Conservation (phyloP, 2,797 vertebrate genomes). For the Ctenochaetus hawaiiensis region DNA sequence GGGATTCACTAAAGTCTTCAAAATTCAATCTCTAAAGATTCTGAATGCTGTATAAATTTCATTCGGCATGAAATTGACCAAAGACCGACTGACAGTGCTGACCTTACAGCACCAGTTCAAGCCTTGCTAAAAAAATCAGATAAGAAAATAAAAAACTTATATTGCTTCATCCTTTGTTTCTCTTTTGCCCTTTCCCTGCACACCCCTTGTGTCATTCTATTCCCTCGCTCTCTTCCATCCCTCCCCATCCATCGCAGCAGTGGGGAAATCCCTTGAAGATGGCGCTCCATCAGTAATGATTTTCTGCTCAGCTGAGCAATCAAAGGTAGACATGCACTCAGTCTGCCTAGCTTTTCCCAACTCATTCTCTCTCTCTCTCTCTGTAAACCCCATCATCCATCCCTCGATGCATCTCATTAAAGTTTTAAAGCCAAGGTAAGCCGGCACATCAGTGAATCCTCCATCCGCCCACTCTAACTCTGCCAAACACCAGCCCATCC, state of each 20-base stretch:
- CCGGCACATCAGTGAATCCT: conserved; percentile 56
- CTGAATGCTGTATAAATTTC: too few relatives aligned
- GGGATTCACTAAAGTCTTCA: too few relatives aligned
- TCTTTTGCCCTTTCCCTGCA: conserved; percentile 3
- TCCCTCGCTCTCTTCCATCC: conserved; percentile 32
- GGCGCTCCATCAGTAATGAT: conserved; percentile 81
- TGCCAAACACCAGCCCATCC: conserved; percentile 17
- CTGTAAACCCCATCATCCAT: conserved; percentile 69
- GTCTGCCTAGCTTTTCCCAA: conserved; percentile 28
- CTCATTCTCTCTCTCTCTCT: conserved; percentile 17
- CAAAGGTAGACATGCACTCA: conserved; percentile 67
- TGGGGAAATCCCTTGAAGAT: conserved; percentile 79
- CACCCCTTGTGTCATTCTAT: not conserved
- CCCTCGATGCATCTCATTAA: conserved; percentile 76
- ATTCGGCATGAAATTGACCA: too few relatives aligned
- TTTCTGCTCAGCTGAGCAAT: conserved; percentile 80
- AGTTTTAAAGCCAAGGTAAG: conserved; percentile 74
- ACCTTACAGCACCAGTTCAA: too few relatives aligned
- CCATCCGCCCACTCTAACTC: conserved; percentile 37
- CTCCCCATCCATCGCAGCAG: conserved; percentile 33
- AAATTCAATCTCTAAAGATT: too few relatives aligned
- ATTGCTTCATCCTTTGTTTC: conserved; percentile 3
- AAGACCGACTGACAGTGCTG: too few relatives aligned
- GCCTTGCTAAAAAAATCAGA: too few relatives aligned
- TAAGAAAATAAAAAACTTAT: conserved; percentile 4